These are phyloP conservation scores for Paguma larvata DNA, from an alignment of 2,797 vertebrate species.

Conservation along the genomic window DNA sequence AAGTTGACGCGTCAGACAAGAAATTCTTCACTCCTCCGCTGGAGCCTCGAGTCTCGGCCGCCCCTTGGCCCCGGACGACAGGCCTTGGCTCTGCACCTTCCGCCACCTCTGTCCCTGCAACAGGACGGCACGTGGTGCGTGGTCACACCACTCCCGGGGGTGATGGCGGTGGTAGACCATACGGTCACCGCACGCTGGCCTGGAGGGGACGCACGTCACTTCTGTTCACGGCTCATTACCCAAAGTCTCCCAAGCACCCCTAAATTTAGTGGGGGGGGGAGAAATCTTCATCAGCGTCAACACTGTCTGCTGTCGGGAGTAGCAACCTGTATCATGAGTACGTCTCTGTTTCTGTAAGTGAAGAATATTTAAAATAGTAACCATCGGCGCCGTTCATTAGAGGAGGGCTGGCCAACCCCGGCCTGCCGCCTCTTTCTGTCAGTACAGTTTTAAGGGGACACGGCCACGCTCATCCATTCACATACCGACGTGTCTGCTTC, in stretches of 20 bases:
- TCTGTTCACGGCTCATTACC: not conserved
- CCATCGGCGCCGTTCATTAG: not conserved
- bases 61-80: not conserved
- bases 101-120: not conserved
- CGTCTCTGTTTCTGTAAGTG: not conserved
- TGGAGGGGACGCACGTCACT: not conserved
- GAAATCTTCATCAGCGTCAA: not conserved
- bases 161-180: fast-evolving
- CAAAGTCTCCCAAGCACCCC: not conserved
- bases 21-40: not conserved
- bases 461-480: not conserved
- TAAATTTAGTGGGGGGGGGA: too few species aligned
- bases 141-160: not conserved
- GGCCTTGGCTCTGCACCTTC: not conserved
- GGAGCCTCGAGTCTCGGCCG: not conserved
- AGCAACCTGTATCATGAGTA: not conserved
- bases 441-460: not conserved
- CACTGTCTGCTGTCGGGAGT: not conserved
- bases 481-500: fast-evolving
- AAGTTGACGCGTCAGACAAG: not conserved
- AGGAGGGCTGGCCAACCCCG: not conserved
- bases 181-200: not conserved
- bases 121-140: fast-evolving
- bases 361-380: not conserved
- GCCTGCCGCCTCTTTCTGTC: not conserved